phyloP scores from a whole-genome alignment of 23 tunicate genomes.

The Trididemnum miniatum region DNA sequence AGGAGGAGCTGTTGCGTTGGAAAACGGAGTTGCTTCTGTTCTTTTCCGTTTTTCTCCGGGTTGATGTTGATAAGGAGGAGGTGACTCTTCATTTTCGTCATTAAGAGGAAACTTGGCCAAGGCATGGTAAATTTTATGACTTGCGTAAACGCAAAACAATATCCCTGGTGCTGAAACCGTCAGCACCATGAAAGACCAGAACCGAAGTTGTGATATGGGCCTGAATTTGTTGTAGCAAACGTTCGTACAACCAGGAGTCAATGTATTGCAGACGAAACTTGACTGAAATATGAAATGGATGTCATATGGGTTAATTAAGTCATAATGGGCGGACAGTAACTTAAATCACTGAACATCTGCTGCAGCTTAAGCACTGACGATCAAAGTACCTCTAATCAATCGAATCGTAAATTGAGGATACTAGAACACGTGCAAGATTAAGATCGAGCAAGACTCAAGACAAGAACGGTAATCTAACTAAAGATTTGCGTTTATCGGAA shows the following conservation, averaged over 20 bases:
- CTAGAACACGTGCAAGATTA: no score
- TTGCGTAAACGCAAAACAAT: slow-evolving; percentile 73
- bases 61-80: slow-evolving; percentile 30
- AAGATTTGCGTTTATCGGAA: no score
- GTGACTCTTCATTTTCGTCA: slow-evolving; percentile 21
- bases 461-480: no score
- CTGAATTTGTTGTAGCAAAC: slow-evolving; percentile 89
- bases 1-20: slow-evolving; percentile 50
- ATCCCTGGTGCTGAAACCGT: slow-evolving; percentile 77
- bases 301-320: no score
- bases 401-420: no score
- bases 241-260: slow-evolving; percentile 89
- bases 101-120: slow-evolving; percentile 67
- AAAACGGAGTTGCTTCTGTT: slow-evolving; percentile 6
- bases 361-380: no score
- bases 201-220: slow-evolving; percentile 92
- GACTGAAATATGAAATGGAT: no score
- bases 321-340: no score
- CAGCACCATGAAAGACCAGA: slow-evolving; percentile 96
- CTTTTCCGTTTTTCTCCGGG: slow-evolving; percentile 38
- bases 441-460: no score
- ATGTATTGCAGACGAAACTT: slow-evolving; percentile 87
- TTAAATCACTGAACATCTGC: no score
- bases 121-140: slow-evolving; percentile 89
- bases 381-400: no score